Percentiles rank a stretch among this genome's conserved stretches.
Evolutionary conservation across 2,888 invertebrate species (phyloP).

Genomic region (Helicoverpa assulta): DNA sequence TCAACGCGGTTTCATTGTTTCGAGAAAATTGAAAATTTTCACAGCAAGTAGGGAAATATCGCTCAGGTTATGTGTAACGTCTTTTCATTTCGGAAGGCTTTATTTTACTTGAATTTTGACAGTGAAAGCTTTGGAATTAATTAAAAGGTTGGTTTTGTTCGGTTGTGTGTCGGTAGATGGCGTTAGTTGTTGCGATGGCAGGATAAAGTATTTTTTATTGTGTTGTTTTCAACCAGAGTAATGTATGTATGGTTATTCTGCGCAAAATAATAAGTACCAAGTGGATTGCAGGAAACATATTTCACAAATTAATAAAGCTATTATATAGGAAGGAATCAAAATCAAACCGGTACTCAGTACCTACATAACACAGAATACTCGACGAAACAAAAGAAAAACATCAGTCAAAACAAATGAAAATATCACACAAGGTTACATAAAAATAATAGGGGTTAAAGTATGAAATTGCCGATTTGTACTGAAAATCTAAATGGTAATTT

Average conservation of each 20-base stretch:
- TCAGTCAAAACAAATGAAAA: slow-evolving; percentile 53
- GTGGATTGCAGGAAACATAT: background rate
- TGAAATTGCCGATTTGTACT: no score
- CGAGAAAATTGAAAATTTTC: slow-evolving; percentile 74
- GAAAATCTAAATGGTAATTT: no score
- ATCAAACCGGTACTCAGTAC: no score
- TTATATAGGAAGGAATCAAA: no score
- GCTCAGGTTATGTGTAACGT: slow-evolving; percentile 65
- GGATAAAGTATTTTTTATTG: background rate
- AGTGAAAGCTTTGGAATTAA: slow-evolving; percentile 48
- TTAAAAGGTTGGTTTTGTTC: slow-evolving; percentile 47
- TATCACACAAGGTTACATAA: slow-evolving; percentile 60
- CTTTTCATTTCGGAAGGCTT: slow-evolving; percentile 60
- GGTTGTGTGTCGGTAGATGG: slow-evolving; percentile 46
- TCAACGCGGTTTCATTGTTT: slow-evolving; percentile 67
- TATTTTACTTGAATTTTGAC: slow-evolving; percentile 58
- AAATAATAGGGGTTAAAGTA: no score
- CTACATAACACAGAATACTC: background rate
- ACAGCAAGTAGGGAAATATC: slow-evolving; percentile 69
- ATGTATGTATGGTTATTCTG: no score
- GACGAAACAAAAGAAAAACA: slow-evolving; percentile 19
- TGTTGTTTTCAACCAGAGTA: background rate
- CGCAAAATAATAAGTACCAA: no score
- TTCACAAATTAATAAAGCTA: background rate
- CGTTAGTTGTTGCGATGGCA: slow-evolving; percentile 20